These are phyloP conservation scores for Benthosema pterotum DNA, from an alignment of 2,797 vertebrate genomes.

Conservation along the genomic window DNA sequence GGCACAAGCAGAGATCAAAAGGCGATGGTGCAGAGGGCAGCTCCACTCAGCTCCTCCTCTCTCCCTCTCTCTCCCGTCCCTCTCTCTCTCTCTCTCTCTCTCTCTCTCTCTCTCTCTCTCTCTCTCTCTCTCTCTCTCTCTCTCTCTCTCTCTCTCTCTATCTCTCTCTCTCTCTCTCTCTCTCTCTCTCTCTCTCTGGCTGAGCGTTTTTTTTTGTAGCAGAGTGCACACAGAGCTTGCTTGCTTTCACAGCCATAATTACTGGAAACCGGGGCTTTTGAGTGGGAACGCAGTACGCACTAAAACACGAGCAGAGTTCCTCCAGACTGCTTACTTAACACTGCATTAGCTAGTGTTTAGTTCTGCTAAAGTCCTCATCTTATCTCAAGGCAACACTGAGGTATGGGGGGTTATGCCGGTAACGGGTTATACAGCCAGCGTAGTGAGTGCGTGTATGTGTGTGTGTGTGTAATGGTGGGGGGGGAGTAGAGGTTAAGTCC, in stretches of 20 bases:
- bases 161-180: conserved; percentile 38
- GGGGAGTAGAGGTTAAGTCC: conserved; percentile 30
- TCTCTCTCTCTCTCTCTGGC: conserved; percentile 13
- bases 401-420: conserved; percentile 30
- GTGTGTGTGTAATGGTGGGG: not conserved
- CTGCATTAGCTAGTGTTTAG: not conserved
- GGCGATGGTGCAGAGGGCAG: conserved; percentile 72
- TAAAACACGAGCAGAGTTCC: conserved; percentile 37
- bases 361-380: conserved; percentile 50
- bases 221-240: conserved; percentile 45
- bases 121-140: conserved; percentile 33
- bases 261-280: conserved; percentile 53
- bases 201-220: conserved; percentile 32
- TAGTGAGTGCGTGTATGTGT: not conserved
- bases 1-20: conserved; percentile 80
- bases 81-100: conserved; percentile 37
- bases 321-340: conserved; percentile 11
- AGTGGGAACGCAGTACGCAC: conserved; percentile 39
- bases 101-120: conserved; percentile 16
- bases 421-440: conserved; percentile 26
- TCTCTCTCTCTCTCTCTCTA: conserved; percentile 20
- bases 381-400: conserved; percentile 52
- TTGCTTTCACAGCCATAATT: conserved; percentile 66
- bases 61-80: conserved; percentile 35
- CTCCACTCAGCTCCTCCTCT: conserved; percentile 50